Base-by-base conservation (phyloP, 2,888 invertebrate genomes). In the Ypsolopha scabrella region DNA sequence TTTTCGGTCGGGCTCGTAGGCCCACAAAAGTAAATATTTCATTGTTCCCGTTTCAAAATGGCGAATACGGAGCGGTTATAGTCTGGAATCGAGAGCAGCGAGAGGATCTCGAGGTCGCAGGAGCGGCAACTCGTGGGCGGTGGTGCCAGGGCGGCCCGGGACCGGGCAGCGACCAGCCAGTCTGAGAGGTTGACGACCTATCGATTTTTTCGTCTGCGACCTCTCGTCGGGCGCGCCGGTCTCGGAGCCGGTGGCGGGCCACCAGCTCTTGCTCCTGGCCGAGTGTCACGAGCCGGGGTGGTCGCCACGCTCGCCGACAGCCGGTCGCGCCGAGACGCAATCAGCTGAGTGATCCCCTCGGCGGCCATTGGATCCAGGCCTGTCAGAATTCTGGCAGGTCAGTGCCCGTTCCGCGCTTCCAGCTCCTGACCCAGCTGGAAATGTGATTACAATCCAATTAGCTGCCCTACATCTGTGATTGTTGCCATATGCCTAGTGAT, bases 41-140 rank as follows among this genome's bases (percentile, higher is more conserved):
- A 82, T 81, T 82, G 80, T 83, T 86, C 81, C 76, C 78, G 79
- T 85, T 87, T 82, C 86, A 87, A 87, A 85, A 87, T 87, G 86
- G 87, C 87, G 87, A 77, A 78, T 76, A 74, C 63, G 75, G 75
- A 68, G 72, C 70, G 72, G 64, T 61, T 59, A 53, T 50, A 51
- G 53, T 48, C 43, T 45, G 58, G 58, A 54, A 56, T 61, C 61
- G 53, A 41, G 45, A 33, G 45, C 46, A 33, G 50, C 50, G 50
- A 35, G 36, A 43, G 44, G 63, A 24, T 68, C 68, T 70, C 62
- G 68, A 68, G 67, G 65, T 69, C 62, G 55, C 58, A 61, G 64
- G 61, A 64, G 67, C 70, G 65, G 70, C 64, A 64, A 66, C 52
- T 24, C 24, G 24, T 24, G 24, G 24, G 24, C 24, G 4, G 24